Evolutionary conservation across 2,888 invertebrate genomes (phyloP), one percentile per base, ranked within the genome.

Genomic region (Campopleginae sp.): DNA sequence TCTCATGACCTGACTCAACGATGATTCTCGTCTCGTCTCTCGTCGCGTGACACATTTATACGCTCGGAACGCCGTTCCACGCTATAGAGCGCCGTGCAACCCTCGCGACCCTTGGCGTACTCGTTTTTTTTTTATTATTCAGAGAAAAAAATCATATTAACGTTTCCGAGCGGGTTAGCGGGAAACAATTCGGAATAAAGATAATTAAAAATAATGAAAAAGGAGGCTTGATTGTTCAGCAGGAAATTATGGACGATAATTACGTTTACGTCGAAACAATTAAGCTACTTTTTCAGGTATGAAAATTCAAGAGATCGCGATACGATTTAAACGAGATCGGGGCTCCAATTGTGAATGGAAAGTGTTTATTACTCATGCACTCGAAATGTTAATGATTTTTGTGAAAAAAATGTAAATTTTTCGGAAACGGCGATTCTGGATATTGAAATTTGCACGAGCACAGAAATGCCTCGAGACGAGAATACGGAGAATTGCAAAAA

Each of bases 1-100:
- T 54, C 48, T 71, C 75, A 23, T 75, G 71, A 80, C 80, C 84
- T 80, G 58, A 84, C 68, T 74, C 80, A 70, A 80, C 66, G 74
- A 82, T 82, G 71, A 79, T 65, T 82, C 54, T 66, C 66, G 42
- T 61, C 58, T 58, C 74, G 58, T 54, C 42, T 72, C 27, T 38
- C 78, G 14, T 72, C 68, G 77, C 82, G 74, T 75, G 80, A 80
- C 74, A 63, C 75, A 75, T 63, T 51, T 44, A 33, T 65, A 46
- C 66, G 68, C 80, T 74, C 46, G 2, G 31, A 68, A 38, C 38
- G 38, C 10, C 65, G 61, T 38, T 19, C 42, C 70, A 63, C 46
- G 23, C 58, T 38, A 38, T 38, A 38, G 65, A 66, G 61, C 42
- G n/a, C 44, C 74, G 31, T 74, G 44, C 58, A 46, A 81, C 38